A percentile compares a stretch with the other conserved stretches of the same genome.
Conservation (phyloP, 1,140 invertebrate species). For the Andricus grossulariae region DNA sequence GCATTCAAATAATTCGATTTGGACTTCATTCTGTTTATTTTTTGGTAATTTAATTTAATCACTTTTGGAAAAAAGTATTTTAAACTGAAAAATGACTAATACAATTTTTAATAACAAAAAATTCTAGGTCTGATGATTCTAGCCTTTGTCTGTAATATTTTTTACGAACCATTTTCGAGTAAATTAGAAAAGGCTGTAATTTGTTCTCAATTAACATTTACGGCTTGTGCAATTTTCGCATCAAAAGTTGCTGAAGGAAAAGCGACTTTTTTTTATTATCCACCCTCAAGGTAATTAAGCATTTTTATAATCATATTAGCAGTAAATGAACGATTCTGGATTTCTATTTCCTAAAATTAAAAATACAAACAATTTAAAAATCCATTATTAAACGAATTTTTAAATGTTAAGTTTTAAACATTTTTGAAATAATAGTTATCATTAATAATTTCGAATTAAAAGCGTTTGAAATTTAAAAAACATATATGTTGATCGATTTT, state of each 20-base stretch:
- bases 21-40: background rate
- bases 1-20: background rate
- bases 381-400: no score
- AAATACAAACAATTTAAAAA: no score
- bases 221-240: background rate
- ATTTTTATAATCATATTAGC: background rate
- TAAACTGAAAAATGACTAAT: background rate
- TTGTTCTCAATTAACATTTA: background rate
- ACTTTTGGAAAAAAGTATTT: background rate
- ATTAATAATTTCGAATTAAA: no score
- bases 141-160: conserved; percentile 1
- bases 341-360: no score
- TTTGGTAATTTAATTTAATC: background rate
- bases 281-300: background rate
- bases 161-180: background rate
- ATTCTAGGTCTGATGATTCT: conserved; percentile 11
- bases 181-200: background rate
- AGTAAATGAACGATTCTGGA: no score
- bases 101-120: background rate
- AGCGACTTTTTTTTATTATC: background rate
- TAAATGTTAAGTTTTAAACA: no score
- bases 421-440: no score
- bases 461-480: no score
- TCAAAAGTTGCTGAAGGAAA: conserved; percentile 19
- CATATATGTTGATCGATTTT: no score